Base-by-base conservation (phyloP, 2,797 vertebrate species). In the Sternotherus odoratus region DNA sequence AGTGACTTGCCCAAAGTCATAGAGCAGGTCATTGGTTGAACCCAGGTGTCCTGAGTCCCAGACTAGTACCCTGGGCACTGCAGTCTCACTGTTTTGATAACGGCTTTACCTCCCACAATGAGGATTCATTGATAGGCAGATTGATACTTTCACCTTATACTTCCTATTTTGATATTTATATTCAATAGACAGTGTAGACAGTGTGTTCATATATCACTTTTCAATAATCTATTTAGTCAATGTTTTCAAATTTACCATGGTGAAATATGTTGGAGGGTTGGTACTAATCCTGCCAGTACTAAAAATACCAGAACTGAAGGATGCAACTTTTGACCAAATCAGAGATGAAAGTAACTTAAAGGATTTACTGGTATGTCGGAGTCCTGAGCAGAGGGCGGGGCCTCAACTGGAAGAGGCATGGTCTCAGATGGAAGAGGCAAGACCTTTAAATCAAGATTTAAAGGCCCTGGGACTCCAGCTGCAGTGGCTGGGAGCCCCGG, bases 71-170 rank as follows among this genome's bases (percentile, higher is more conserved):
- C 24, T 26, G 36, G 39, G 12, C 6, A 15, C 7, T 39, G 15
- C 28, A 81, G 80, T 23, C 85, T 46, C 4, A 24, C 60, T 39
- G 0, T 6, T 80, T n/a, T 51, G 39, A 0, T 0, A 30, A 51
- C 6, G 0, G 1, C 1, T 0, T 77, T 86, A 69, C 50, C 36
- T 19, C 82, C 82, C 46, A 54, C 0, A 0, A 8, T 5, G 48
- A 5, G 1, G 54, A 77, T 46, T 28, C 66, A 39, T 26, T 49
- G 33, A 17, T 83, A 77, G n/a, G n/a, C 53, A 66, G 51, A 4
- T 8, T 17, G 83, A 50, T 77, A 77, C 21, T 48, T 75, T 56
- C 89, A 75, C 3, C n/a, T 69, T 30, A 72, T 5, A 6, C 23
- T 43, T 74, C 11, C 69, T 6, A 72, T 74, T 74, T 74, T 43